Evolutionary conservation across 1,140 invertebrate genomes (phyloP), one percentile per base, ranked within the genome.

Genomic region (Trinorchestia longiramus): DNA sequence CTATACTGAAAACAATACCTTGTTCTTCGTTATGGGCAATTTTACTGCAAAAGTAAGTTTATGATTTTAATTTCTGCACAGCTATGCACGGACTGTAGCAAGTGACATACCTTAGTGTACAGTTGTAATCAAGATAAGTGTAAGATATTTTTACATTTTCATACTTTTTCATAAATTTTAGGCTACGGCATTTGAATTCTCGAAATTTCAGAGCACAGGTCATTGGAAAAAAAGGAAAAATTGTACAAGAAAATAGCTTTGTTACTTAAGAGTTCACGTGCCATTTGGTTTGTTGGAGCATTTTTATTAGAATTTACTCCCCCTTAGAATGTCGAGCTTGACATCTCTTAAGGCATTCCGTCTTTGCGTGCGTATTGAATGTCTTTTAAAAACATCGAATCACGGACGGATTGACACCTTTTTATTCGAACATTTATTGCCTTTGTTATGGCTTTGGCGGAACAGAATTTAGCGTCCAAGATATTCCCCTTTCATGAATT

Each of bases 391-490:
- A 42, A 19, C 43, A 94, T 47, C 36, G 4, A 36, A 94, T n/a
- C 43, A 47, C 43, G 43, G 43, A 94, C 40, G 43, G 92, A 43
- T 45, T 94, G 43, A 45, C 92, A 43, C 36, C 44, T n/a, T 94
- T 94, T 94, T 45, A 94, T 43, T 42, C 6, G 92, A 43, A 45
- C 92, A 45, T 94, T 94, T 45, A 94, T 94, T 94, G 40, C 92
- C 36, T 45, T 94, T 94, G 40, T 94, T 94, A 94, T 94, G 43
- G 92, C 92, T 45, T 45, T 45, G 40, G 44, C 43, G 43, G 40
- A 94, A 45, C 43, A 47, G 92, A 94, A 91, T 91, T 91, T 91
- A 43, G 43, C 88, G 88, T 91, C 92, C 43, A 42, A 42, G 88
- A 90, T 90, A 90, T 90, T 90, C 43, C 88, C 62, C 62, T 77